phyloP scores from a whole-genome alignment of 2,797 vertebrate species.

The Neosalanx taihuensis region DNA sequence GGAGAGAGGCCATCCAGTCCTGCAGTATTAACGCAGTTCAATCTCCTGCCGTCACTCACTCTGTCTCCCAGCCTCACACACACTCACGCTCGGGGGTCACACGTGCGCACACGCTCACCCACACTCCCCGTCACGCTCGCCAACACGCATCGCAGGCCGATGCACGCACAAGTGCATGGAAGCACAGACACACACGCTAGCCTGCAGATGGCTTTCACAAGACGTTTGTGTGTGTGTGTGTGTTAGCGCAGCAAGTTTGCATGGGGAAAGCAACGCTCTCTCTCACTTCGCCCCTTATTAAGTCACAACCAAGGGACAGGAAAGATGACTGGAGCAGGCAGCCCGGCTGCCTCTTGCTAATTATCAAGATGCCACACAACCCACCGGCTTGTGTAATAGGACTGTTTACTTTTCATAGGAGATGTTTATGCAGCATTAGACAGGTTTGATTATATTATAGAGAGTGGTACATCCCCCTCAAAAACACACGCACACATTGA shows the following conservation, averaged over 20 bases:
- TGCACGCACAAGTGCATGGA: background rate
- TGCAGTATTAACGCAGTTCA: conserved; percentile 56
- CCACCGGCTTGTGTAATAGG: conserved; percentile 50
- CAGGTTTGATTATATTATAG: conserved; percentile 19
- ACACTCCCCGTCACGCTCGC: background rate
- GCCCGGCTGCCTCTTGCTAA: conserved; percentile 38
- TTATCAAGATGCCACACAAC: conserved; percentile 51
- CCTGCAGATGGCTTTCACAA: conserved; percentile 46
- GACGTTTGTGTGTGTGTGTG: conserved; percentile 55
- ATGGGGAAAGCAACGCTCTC: conserved; percentile 47
- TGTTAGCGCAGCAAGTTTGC: conserved; percentile 43
- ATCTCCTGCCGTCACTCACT: conserved; percentile 52
- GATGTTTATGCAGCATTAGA: conserved; percentile 35
- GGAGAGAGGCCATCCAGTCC: conserved; percentile 58
- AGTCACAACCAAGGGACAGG: conserved; percentile 49
- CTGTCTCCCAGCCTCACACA: conserved; percentile 19
- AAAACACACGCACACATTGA: background rate
- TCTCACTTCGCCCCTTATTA: conserved; percentile 63
- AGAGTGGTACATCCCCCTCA: background rate
- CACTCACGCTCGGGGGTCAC: background rate
- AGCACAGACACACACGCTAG: conserved; percentile 10
- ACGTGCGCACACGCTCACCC: background rate
- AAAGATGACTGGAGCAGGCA: conserved; percentile 41
- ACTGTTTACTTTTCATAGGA: conserved; percentile 59
- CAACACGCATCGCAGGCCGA: background rate